A percentile compares a stretch with the other conserved stretches of the same genome.
Evolutionary conservation across 2,888 invertebrate species (phyloP).

Genomic region (Aspidiotus destructor): DNA sequence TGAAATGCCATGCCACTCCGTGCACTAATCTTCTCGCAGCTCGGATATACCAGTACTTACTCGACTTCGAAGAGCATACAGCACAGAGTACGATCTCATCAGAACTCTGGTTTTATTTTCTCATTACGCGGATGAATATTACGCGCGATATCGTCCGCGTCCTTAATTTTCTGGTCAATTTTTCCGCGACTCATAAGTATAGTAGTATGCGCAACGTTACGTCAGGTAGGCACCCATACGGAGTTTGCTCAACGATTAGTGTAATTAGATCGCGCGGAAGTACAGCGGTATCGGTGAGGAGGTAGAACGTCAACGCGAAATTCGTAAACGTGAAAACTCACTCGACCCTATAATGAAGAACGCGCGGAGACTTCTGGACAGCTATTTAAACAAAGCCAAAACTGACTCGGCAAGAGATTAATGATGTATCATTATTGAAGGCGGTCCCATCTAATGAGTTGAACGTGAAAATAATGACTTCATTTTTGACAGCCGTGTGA

Average conservation of each 20-base stretch:
- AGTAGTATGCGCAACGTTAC: too few species aligned
- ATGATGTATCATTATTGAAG: constrained; percentile 33
- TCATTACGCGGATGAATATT: background rate
- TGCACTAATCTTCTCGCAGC: too few species aligned
- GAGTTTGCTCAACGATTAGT: background rate
- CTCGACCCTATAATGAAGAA: background rate
- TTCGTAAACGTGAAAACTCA: constrained; percentile 1
- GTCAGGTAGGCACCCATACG: background rate
- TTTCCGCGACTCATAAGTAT: background rate
- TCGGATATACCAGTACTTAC: too few species aligned
- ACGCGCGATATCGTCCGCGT: background rate
- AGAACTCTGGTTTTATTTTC: constrained; percentile 1
- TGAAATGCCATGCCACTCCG: too few species aligned
- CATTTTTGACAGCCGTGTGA: constrained; percentile 32
- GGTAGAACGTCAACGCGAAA: background rate
- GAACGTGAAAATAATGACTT: constrained; percentile 33
- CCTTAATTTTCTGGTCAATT: constrained; percentile 1
- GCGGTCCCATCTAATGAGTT: constrained; percentile 32
- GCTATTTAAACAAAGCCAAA: constrained; percentile 33
- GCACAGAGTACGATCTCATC: background rate
- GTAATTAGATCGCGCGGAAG: background rate
- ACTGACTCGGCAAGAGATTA: constrained; percentile 23
- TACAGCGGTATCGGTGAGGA: too few species aligned
- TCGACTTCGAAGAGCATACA: too few species aligned
- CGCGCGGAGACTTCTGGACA: constrained; percentile 1